Evolutionary conservation across 2,113 vertebrate genomes (phyloP), one percentile per base, ranked within the genome.

Genomic region (Epinephelus cyanopodus): DNA sequence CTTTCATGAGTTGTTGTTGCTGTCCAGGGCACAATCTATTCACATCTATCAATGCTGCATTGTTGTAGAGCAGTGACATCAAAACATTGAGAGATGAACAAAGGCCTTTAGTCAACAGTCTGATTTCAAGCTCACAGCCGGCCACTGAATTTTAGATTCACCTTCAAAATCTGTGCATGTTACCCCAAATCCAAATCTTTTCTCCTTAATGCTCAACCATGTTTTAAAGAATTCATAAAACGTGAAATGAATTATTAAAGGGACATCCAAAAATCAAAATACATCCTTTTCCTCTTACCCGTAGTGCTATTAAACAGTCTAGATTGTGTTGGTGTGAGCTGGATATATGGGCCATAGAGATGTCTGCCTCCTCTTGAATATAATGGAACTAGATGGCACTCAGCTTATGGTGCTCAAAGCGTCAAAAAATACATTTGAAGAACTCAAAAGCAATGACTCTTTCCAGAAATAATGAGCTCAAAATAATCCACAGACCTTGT

Each of bases 11-110:
- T 82, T 83, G 81, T 25, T 86, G 71, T 66, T 53, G 45, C 54
- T 79, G 66, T 77, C 74, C 48, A 83, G 75, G 42, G 72, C 57
- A 81, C 84, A 79, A 82, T 64, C 53, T 54, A 79, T 33, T 68
- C 68, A 58, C 58, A 69, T 70, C 81, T 54, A 84, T 93, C 85
- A 95, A 89, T 74, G 85, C 74, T 76, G 60, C 74, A 87, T 82
- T 93, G 92, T 93, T 89, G 61, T 56, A 21, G 50, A 33, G 63
- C 61, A 67, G 60, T 84, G 66, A 84, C 85, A 76, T 87, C 68
- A 83, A 89, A 89, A 87, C 71, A 84, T 12, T 37, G 33, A 37
- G 42, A 19, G 71, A 83, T 2, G 10, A 27, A 92, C 86, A 87
- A 90, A 84, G 67, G 71, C 47, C 47, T 84, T 76, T 29, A 84